Conservation (phyloP, 2,797 vertebrate genomes). For the Coccyzus lansbergi region DNA sequence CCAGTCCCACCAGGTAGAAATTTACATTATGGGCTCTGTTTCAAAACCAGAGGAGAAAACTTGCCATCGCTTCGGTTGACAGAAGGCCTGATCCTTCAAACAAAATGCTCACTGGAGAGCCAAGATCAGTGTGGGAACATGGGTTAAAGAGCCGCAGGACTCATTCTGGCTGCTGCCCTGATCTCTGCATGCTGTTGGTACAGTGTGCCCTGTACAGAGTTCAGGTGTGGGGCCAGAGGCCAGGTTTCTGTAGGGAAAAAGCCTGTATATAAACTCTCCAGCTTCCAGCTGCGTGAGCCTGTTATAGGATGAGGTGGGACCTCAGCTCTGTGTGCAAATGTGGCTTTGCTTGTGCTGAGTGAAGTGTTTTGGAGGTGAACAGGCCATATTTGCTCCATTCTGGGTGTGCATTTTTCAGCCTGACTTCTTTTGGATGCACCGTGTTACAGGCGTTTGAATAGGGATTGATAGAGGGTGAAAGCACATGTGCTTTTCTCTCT, state of each 20-base stretch:
- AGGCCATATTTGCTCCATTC: accelerated
- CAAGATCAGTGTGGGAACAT: background rate
- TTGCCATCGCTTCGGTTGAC: background rate
- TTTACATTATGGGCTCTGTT: background rate
- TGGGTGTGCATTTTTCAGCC: background rate
- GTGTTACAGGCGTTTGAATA: background rate
- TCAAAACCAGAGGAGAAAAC: background rate
- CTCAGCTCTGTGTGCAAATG: background rate
- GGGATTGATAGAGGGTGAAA: background rate
- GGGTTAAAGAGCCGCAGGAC: background rate
- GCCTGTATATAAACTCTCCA: background rate
- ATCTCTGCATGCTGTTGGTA: background rate
- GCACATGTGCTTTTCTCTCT: background rate
- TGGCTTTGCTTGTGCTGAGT: background rate
- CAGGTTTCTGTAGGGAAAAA: background rate
- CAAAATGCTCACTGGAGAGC: background rate
- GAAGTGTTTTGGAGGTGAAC: background rate
- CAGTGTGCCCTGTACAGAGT: accelerated
- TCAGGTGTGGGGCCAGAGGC: background rate
- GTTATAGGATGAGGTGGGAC: background rate
- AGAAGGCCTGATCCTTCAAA: background rate
- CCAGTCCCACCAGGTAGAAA: background rate
- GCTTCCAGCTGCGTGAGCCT: background rate
- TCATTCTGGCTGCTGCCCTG: background rate
- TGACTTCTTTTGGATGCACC: background rate